Base-by-base conservation (phyloP, 2,888 invertebrate genomes). In the Pollenia labialis region DNA sequence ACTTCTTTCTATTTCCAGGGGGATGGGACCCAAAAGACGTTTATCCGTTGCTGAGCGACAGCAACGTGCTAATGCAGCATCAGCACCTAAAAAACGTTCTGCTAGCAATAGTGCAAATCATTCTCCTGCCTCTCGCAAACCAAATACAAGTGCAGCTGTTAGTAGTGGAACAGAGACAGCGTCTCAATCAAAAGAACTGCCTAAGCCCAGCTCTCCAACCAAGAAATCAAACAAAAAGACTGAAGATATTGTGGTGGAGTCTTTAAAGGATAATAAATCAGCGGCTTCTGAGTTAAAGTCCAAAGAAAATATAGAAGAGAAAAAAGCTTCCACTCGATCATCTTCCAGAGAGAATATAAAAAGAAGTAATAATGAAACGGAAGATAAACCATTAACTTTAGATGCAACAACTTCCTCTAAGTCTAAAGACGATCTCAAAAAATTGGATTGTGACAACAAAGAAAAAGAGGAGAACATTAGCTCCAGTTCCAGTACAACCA, bases 1-100 rank as follows among this genome's bases (percentile, higher is more conserved):
- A 66, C 10, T 74, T 16, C 48, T 82, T 64, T 58, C 14, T 11
- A 14, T 54, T 71, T 89, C 88, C 77, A 90, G 90, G 89, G 89
- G 85, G 75, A 92, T 92, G 92, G 92, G 92, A 89, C 91, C 93
- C 80, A 93, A 93, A 88, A 92, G 93, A 88, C 92, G 93, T 81
- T 90, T 90, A 88, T 86, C 89, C 75, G 92, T 90, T 82, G 92
- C 91, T 50, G 92, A 92, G 88, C 92, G 92, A 84, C 90, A 90
- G 82, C 92, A 92, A 86, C 91, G 92, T 68, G 85, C 90, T 40
- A 71, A 89, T 56, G 80, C 88, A 76, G 87, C 90, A 71, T 77
- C 90, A 16, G 83, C 89, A 16, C 72, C 85, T 44, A 90, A 92
- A 83, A 91, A 92, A 84, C 91, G 91, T 62, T 77, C 87, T 64